These are phyloP conservation scores for Mallotus villosus DNA, from an alignment of 2,797 vertebrate genomes.

Conservation along the genomic window DNA sequence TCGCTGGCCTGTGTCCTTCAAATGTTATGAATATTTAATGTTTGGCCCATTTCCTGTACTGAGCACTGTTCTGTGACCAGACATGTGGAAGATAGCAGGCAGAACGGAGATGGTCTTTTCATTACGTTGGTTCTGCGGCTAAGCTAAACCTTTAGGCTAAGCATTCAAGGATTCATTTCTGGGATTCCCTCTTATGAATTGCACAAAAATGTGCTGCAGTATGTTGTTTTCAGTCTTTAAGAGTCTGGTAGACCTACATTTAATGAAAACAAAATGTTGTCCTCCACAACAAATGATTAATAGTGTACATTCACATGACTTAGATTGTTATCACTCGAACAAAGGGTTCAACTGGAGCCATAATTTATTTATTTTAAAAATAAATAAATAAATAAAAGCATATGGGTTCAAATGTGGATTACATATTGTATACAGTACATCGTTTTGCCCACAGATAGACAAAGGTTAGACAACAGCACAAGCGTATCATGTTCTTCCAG, in stretches of 20 bases:
- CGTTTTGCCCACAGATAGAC: neutral
- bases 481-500: conserved; percentile 1
- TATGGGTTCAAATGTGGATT: neutral
- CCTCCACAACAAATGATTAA: neutral
- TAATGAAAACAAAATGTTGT: neutral
- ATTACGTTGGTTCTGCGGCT: no score
- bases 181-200: no score
- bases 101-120: no score
- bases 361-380: neutral
- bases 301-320: neutral
- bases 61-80: neutral
- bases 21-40: neutral
- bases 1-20: neutral
- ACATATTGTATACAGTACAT: neutral
- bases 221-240: no score
- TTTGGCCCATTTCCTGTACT: neutral
- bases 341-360: neutral
- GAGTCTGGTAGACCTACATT: neutral
- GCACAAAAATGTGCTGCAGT: no score
- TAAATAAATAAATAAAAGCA: neutral
- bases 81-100: neutral
- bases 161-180: no score
- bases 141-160: no score
- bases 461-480: neutral
- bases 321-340: neutral